Percentiles rank a stretch among this genome's conserved stretches.
phyloP scores from a whole-genome alignment of 2,888 invertebrate genomes.

The Cerastis rubricosa region DNA sequence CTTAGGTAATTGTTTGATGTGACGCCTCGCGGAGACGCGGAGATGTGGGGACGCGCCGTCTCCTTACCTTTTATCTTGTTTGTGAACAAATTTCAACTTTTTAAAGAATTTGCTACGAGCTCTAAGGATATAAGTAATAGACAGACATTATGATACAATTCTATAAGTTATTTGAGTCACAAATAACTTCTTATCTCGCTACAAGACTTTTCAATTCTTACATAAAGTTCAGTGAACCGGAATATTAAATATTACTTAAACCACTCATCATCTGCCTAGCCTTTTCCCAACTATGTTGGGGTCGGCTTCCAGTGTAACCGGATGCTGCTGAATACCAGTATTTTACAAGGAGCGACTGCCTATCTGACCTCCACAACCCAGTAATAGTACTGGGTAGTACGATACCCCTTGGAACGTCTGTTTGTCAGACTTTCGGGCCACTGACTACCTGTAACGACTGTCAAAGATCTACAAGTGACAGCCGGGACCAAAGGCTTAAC shows the following conservation, averaged over 20 bases:
- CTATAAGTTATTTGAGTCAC: constrained; percentile 4
- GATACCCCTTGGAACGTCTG: too few species aligned
- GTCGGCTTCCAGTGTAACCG: too few species aligned
- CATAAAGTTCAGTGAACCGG: neutral
- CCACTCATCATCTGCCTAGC: too few species aligned
- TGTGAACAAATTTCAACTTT: constrained; percentile 73
- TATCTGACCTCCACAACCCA: too few species aligned
- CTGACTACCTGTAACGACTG: too few species aligned
- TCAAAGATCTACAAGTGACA: too few species aligned
- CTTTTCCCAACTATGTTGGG: too few species aligned
- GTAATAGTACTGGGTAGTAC: too few species aligned
- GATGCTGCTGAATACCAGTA: too few species aligned
- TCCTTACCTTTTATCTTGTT: constrained; percentile 73
- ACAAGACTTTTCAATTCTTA: constrained; percentile 5
- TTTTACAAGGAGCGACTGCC: too few species aligned
- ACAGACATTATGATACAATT: constrained; percentile 41
- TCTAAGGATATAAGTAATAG: constrained; percentile 51
- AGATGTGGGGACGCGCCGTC: constrained; percentile 66
- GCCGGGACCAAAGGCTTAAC: too few species aligned
- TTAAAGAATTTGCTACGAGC: constrained; percentile 68
- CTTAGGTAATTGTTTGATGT: constrained; percentile 86
- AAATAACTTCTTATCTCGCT: constrained; percentile 12
- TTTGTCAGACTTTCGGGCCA: too few species aligned
- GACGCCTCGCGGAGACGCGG: constrained; percentile 71
- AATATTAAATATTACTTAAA: constrained; percentile 1